Conservation (phyloP, 2,888 invertebrate genomes). For the Dynastes grantii region DNA sequence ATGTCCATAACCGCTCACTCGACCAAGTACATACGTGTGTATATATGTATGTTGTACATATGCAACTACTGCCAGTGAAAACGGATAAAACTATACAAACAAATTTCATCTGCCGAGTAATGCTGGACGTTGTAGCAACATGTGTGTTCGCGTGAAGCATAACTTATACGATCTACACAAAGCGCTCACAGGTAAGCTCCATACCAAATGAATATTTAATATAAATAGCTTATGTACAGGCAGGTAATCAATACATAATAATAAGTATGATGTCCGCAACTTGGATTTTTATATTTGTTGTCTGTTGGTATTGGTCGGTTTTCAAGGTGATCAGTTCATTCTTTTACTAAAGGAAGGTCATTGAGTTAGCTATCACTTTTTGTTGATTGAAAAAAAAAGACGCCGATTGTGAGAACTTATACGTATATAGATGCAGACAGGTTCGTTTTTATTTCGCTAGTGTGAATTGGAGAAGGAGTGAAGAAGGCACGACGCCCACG, state of each 20-base stretch:
- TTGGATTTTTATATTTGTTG: slow-evolving; percentile 23
- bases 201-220: slow-evolving; percentile 29
- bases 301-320: slow-evolving; percentile 37
- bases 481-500: neutral
- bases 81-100: slow-evolving; percentile 2
- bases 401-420: slow-evolving; percentile 15
- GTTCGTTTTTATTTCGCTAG: neutral
- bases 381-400: slow-evolving; percentile 33
- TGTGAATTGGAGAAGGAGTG: neutral
- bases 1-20: slow-evolving; percentile 8
- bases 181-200: slow-evolving; percentile 6
- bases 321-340: slow-evolving; percentile 42
- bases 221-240: slow-evolving; percentile 26
- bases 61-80: neutral
- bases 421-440: slow-evolving; percentile 1
- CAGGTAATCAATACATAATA: slow-evolving; percentile 37
- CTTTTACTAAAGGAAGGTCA: slow-evolving; percentile 37
- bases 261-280: slow-evolving; percentile 33
- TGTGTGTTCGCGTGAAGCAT: slow-evolving; percentile 7
- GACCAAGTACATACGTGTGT: neutral
- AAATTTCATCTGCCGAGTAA: neutral
- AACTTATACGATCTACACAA: slow-evolving; percentile 5
- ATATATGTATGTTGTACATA: neutral
- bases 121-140: neutral
- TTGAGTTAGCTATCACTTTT: slow-evolving; percentile 36